A percentile compares a stretch with the other conserved stretches of the same genome.
Evolutionary conservation across 2,797 vertebrate genomes (phyloP).

Genomic region (Ibycter americanus): DNA sequence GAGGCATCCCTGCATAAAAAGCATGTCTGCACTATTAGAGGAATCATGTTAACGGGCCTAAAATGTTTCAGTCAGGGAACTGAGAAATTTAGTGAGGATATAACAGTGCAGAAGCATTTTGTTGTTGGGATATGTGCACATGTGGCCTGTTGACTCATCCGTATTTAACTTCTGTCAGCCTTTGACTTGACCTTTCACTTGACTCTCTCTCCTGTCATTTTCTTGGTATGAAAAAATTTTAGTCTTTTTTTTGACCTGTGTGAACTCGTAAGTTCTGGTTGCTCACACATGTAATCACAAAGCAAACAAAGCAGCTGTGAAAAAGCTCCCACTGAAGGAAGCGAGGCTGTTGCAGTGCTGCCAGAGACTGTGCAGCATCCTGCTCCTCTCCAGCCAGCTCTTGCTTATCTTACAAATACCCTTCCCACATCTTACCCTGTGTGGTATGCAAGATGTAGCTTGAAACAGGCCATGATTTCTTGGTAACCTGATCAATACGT

Average conservation of each 20-base stretch:
- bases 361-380: not conserved
- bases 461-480: not conserved
- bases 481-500: not conserved
- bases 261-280: conserved; percentile 44
- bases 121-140: not conserved
- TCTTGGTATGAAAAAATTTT: conserved; percentile 10
- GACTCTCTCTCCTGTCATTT: conserved; percentile 5
- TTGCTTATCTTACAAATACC: not conserved
- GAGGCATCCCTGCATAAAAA: conserved; percentile 39
- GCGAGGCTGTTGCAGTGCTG: not conserved
- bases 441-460: not conserved
- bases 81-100: conserved; percentile 8
- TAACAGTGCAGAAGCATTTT: not conserved
- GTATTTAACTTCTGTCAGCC: conserved; percentile 7
- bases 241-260: conserved; percentile 23
- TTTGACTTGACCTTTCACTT: conserved; percentile 51
- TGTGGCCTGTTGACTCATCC: not conserved
- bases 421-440: not conserved
- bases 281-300: not conserved
- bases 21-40: conserved; percentile 24
- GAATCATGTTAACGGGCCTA: conserved; percentile 43
- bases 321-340: not conserved
- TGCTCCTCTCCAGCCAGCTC: not conserved
- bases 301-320: not conserved
- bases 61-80: conserved; percentile 27